Evolutionary conservation across 2,888 invertebrate species (phyloP).

Genomic region (Coecobrya sp.): DNA sequence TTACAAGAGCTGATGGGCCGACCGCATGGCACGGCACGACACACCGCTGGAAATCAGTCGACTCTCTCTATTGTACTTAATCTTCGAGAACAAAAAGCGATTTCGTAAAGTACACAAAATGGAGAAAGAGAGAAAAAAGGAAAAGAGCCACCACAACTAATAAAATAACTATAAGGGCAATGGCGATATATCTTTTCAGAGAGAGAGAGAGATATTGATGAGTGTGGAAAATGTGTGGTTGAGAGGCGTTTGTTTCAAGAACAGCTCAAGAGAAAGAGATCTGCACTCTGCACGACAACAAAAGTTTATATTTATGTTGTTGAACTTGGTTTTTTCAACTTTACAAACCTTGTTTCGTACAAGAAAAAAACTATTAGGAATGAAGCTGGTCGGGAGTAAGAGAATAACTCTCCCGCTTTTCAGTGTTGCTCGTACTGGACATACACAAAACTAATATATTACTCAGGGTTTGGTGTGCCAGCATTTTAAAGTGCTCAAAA

Average conservation of each 20-base stretch:
- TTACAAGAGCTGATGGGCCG: not conserved
- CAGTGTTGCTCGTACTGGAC: conserved; percentile 41
- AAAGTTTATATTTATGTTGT: conserved; percentile 10
- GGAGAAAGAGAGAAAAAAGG: conserved; percentile 1
- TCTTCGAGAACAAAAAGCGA: conserved; percentile 48
- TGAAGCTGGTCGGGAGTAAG: conserved; percentile 41
- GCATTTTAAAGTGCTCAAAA: conserved; percentile 48
- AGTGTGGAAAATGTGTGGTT: conserved; percentile 67
- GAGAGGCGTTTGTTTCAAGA: conserved; percentile 70
- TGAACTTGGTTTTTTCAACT: not conserved
- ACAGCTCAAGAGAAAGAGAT: conserved; percentile 4
- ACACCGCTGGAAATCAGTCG: conserved; percentile 75
- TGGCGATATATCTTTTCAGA: conserved; percentile 41
- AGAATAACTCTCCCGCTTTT: conserved; percentile 14
- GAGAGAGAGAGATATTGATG: conserved; percentile 63
- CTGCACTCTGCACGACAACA: conserved; percentile 49
- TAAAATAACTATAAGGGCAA: conserved; percentile 1
- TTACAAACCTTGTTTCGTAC: conserved; percentile 17
- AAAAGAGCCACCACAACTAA: conserved; percentile 60
- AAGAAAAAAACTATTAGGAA: conserved; percentile 37
- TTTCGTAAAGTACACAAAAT: conserved; percentile 43
- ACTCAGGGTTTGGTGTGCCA: conserved; percentile 16
- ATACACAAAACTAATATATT: conserved; percentile 57
- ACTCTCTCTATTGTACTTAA: conserved; percentile 66
- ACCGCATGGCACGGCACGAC: conserved; percentile 72